Percentiles rank a stretch among this genome's conserved stretches.
Evolutionary conservation across 2,888 invertebrate species (phyloP).

Genomic region (Coleophora flavipennella): DNA sequence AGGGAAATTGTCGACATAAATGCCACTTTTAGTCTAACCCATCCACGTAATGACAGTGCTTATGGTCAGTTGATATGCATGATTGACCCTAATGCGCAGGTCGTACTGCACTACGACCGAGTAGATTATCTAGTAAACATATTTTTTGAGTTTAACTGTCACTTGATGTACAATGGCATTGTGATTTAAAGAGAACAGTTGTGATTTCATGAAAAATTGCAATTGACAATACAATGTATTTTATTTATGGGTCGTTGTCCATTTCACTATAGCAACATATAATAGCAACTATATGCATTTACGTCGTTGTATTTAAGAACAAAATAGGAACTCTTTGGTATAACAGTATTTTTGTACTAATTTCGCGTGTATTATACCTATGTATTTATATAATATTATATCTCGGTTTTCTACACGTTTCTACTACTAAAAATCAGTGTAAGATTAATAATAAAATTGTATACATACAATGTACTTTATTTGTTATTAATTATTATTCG

Average conservation of each 20-base stretch:
- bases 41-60: too few species aligned
- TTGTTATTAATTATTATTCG: too few species aligned
- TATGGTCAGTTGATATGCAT: too few species aligned
- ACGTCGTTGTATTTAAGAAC: constrained; percentile 10
- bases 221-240: neutral
- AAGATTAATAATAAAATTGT: constrained; percentile 63
- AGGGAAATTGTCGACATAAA: too few species aligned
- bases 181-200: neutral
- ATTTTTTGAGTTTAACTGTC: neutral
- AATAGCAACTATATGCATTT: constrained; percentile 32
- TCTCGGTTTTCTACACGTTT: constrained; percentile 51
- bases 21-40: too few species aligned
- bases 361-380: constrained; percentile 28
- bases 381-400: constrained; percentile 35
- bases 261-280: constrained; percentile 13
- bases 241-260: constrained; percentile 1
- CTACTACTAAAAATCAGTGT: constrained; percentile 55
- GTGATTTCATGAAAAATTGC: neutral
- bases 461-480: constrained; percentile 34
- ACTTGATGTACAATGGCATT: neutral
- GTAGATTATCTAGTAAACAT: neutral
- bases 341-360: constrained; percentile 68
- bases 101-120: too few species aligned
- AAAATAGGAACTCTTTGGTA: constrained; percentile 25
- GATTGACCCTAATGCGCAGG: too few species aligned